A percentile compares a stretch with the other conserved stretches of the same genome.
Conservation (phyloP, 2,888 invertebrate genomes). For the Thyatira batis region DNA sequence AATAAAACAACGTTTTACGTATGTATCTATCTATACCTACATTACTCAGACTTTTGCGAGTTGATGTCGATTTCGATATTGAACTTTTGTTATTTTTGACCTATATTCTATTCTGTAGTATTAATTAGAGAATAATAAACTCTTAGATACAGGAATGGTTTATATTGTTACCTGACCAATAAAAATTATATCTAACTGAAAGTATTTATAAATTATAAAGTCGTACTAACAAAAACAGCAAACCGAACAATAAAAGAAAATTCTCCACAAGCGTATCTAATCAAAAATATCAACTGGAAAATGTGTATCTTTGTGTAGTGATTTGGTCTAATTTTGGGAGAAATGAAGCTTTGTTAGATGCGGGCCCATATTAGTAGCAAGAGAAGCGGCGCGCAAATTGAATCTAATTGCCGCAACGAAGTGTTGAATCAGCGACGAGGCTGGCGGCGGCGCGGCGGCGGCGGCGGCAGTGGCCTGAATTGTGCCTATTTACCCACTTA, state of each 20-base stretch:
- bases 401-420: constrained; percentile 80
- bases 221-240: too few species aligned
- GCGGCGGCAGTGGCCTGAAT: constrained; percentile 70
- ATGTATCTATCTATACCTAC: too few species aligned
- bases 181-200: too few species aligned
- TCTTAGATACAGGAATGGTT: too few species aligned
- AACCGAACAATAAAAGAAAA: constrained; percentile 27
- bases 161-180: too few species aligned
- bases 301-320: constrained; percentile 40
- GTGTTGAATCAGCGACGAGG: constrained; percentile 75
- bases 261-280: constrained; percentile 37
- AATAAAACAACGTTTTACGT: background rate
- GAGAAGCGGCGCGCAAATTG: constrained; percentile 69
- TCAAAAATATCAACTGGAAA: constrained; percentile 42
- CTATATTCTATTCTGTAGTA: too few species aligned
- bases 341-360: constrained; percentile 69
- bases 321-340: constrained; percentile 56
- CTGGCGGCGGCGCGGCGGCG: constrained; percentile 23
- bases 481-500: constrained; percentile 77
- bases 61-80: constrained; percentile 4
- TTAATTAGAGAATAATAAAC: too few species aligned
- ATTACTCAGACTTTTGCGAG: background rate
- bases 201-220: too few species aligned
- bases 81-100: constrained; percentile 16
- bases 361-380: constrained; percentile 62